Conservation (phyloP, 1,140 invertebrate genomes). For the Hycleus phaleratus region DNA sequence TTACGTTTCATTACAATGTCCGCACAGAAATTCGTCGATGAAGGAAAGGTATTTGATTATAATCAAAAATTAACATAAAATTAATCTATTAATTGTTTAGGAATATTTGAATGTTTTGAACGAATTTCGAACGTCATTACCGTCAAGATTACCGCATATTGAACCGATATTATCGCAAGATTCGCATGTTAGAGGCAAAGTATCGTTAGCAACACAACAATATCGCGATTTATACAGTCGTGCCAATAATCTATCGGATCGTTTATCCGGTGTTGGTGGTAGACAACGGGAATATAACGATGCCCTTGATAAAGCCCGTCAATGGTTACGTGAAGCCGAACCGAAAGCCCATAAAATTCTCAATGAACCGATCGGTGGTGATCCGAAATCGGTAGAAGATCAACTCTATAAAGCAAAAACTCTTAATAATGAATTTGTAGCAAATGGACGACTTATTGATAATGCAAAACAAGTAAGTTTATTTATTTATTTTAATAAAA, state of each 20-base stretch:
- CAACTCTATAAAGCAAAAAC: conserved; percentile 78
- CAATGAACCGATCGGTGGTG: conserved; percentile 74
- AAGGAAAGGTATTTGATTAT: conserved; percentile 64
- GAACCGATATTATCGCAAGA: conserved; percentile 59
- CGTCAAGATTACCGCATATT: conserved; percentile 69
- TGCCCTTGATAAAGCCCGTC: conserved; percentile 69
- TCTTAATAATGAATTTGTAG: conserved; percentile 78
- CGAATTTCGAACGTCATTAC: conserved; percentile 73
- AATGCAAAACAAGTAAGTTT: conserved; percentile 57
- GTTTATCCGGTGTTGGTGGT: conserved; percentile 66
- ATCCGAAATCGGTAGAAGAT: conserved; percentile 79
- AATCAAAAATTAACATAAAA: background rate
- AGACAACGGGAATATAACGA: conserved; percentile 76
- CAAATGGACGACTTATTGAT: conserved; percentile 77
- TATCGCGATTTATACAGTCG: conserved; percentile 71
- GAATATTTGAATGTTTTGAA: conserved; percentile 76
- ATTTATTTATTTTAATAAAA: background rate
- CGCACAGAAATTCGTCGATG: conserved; percentile 89
- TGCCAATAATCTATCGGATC: conserved; percentile 74
- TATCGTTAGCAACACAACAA: conserved; percentile 58
- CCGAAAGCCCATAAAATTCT: conserved; percentile 66
- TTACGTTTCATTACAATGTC: conserved; percentile 90
- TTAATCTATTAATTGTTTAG: conserved; percentile 32
- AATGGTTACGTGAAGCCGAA: conserved; percentile 78
- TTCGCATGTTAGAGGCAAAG: conserved; percentile 61